phyloP scores from a whole-genome alignment of 2,888 invertebrate species.

The Lobophora halterata region DNA sequence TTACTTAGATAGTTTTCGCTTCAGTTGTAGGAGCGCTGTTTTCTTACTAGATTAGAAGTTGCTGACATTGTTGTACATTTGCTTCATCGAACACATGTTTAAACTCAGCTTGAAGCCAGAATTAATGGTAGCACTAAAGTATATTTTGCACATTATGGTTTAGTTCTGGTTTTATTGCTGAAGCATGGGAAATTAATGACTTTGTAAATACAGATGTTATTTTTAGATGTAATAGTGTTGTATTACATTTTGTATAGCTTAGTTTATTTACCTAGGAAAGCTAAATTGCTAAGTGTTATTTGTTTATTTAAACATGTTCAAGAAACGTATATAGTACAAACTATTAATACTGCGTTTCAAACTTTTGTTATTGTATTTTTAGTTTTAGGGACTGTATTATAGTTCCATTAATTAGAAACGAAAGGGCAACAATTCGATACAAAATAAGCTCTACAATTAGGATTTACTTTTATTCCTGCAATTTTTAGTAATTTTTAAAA shows the following conservation, averaged over 20 bases:
- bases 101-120: conserved; percentile 37
- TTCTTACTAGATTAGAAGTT: conserved; percentile 49
- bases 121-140: conserved; percentile 37
- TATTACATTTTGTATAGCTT: conserved; percentile 11
- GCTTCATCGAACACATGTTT: conserved; percentile 36
- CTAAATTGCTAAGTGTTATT: too few species aligned
- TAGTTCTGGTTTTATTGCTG: conserved; percentile 27
- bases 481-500: too few species aligned
- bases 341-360: too few species aligned
- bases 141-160: conserved; percentile 27
- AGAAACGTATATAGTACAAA: too few species aligned
- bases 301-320: too few species aligned
- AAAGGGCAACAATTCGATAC: too few species aligned
- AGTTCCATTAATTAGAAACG: too few species aligned
- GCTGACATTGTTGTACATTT: conserved; percentile 47
- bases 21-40: conserved; percentile 55
- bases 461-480: too few species aligned
- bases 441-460: too few species aligned
- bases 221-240: conserved; percentile 19
- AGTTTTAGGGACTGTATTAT: too few species aligned
- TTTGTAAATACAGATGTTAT: conserved; percentile 17
- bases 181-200: conserved; percentile 23
- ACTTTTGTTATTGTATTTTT: too few species aligned
- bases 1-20: conserved; percentile 59
- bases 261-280: too few species aligned